Evolutionary conservation across 1,140 invertebrate genomes (phyloP).

Genomic region (Temnothorax longispinosus): DNA sequence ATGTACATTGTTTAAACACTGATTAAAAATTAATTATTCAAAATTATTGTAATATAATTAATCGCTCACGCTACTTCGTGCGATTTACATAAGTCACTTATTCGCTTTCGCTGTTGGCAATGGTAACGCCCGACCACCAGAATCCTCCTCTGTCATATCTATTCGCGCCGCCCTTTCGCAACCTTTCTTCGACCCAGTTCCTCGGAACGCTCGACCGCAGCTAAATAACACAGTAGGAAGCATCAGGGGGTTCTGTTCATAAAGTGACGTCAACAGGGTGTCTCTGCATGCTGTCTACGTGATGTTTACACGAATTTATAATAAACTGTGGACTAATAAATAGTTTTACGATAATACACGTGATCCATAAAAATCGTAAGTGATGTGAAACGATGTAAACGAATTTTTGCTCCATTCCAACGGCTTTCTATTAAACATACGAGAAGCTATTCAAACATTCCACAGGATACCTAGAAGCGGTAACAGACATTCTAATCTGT

Average conservation of each 20-base stretch:
- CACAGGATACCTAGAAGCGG: not conserved
- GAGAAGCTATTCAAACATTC: not conserved
- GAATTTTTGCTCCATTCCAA: not conserved
- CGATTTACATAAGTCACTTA: not conserved
- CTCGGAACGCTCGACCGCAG: constrained; percentile 1
- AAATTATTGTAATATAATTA: not conserved
- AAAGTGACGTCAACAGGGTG: constrained; percentile 2
- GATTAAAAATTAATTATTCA: not conserved
- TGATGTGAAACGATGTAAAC: not conserved
- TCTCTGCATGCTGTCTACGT: not conserved
- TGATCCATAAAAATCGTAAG: not conserved
- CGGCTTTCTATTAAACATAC: not conserved
- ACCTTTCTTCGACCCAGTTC: constrained; percentile 25
- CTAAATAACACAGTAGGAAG: constrained; percentile 40
- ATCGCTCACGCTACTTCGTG: not conserved
- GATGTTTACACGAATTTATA: not conserved
- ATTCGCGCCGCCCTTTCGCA: constrained; percentile 41
- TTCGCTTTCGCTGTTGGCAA: not conserved
- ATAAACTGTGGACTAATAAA: not conserved
- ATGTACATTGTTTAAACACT: too few species aligned
- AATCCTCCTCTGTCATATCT: not conserved
- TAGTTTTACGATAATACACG: not conserved
- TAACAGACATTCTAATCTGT: not conserved
- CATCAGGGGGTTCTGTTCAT: not conserved
- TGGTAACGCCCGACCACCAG: not conserved